Conservation (phyloP, 2,888 invertebrate species). For the Lamellibrachia columna region DNA sequence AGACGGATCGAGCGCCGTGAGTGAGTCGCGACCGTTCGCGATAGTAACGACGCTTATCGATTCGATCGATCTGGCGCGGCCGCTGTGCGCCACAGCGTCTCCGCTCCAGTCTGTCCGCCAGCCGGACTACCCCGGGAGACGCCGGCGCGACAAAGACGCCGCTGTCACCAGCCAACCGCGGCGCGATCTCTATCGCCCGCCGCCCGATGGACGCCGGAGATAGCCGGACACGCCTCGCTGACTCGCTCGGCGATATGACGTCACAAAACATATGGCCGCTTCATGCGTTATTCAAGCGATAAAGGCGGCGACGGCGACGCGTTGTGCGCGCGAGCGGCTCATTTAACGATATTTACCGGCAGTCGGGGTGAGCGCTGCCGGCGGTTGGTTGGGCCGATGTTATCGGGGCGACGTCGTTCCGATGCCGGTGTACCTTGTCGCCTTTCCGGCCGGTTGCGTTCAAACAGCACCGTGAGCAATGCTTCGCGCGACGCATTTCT, state of each 20-base stretch:
- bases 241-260: constrained; percentile 12
- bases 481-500: neutral
- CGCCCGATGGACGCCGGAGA: constrained; percentile 12
- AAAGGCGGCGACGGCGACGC: neutral
- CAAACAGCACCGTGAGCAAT: neutral
- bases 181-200: neutral
- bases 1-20: neutral
- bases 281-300: neutral
- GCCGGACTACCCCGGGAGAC: neutral
- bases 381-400: neutral
- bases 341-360: constrained; percentile 16
- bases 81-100: neutral
- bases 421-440: neutral
- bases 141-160: neutral
- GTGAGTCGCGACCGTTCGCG: neutral
- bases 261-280: constrained; percentile 12
- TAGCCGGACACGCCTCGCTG: constrained; percentile 12
- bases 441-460: neutral
- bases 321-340: neutral
- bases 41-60: neutral
- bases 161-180: constrained; percentile 3
- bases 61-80: neutral
- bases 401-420: constrained; percentile 6
- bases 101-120: neutral
- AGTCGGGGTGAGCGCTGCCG: neutral